These are phyloP conservation scores for Dermochelys coriacea DNA, from an alignment of 2,797 vertebrate genomes.

Conservation along the genomic window DNA sequence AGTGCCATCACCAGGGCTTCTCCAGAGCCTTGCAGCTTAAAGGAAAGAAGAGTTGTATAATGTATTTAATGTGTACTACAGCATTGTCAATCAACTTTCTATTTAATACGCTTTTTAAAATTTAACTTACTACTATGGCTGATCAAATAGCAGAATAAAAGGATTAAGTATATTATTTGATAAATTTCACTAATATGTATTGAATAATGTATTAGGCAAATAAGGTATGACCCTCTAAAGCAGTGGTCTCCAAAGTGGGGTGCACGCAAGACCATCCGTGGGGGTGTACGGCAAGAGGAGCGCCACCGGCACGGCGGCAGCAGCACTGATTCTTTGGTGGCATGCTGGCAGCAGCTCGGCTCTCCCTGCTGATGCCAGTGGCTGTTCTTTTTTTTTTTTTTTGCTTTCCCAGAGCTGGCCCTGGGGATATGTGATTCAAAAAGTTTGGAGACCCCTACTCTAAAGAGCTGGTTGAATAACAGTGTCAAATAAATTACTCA, in stretches of 20 bases:
- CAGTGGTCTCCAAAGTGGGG: no score
- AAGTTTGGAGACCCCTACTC: neutral
- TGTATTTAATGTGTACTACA: neutral
- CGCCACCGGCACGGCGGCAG: no score
- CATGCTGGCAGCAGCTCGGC: no score
- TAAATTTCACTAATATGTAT: neutral
- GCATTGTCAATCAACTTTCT: neutral
- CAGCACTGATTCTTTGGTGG: no score
- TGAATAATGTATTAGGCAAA: neutral
- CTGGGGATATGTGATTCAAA: no score
- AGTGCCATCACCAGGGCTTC: neutral
- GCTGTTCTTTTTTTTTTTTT: no score
- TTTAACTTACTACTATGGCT: neutral
- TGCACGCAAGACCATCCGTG: no score
- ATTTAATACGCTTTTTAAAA: conserved; percentile 15
- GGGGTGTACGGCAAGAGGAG: no score
- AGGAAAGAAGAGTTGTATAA: neutral
- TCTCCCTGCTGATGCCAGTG: no score
- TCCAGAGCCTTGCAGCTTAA: neutral
- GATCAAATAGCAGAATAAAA: neutral
- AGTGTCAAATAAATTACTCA: neutral
- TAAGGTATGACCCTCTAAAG: neutral
- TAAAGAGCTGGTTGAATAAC: neutral
- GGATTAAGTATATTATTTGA: neutral
- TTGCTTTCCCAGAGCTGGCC: no score